Percentiles rank a stretch among this genome's conserved stretches.
phyloP scores from a whole-genome alignment of 2,797 vertebrate genomes.

The Cossypha dichroa region DNA sequence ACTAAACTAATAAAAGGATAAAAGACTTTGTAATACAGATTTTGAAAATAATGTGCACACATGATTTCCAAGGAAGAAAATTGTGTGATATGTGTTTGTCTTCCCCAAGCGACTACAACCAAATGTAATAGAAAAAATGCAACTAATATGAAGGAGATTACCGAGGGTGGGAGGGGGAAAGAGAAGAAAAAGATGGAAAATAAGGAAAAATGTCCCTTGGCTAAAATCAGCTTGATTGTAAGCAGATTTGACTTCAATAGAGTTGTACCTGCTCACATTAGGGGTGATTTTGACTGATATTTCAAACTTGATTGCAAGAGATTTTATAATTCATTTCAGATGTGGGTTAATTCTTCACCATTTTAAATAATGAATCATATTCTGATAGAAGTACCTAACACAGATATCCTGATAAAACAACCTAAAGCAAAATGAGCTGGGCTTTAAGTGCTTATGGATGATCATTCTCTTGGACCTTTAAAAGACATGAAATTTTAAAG shows the following conservation, averaged over 20 bases:
- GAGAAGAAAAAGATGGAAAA: background rate
- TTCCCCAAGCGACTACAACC: background rate
- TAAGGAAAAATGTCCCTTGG: background rate
- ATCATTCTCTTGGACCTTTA: background rate
- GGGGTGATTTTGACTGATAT: background rate
- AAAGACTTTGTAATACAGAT: slow-evolving; percentile 80
- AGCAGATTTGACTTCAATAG: slow-evolving; percentile 35
- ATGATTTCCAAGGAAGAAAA: slow-evolving; percentile 56
- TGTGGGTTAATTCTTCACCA: background rate
- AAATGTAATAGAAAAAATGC: background rate
- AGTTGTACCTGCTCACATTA: slow-evolving; percentile 25
- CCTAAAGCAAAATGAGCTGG: background rate
- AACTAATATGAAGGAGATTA: background rate
- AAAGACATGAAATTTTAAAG: background rate
- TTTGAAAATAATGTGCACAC: slow-evolving; percentile 73
- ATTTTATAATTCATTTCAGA: slow-evolving; percentile 16
- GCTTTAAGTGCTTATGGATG: background rate
- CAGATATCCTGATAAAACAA: background rate
- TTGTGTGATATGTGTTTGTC: background rate
- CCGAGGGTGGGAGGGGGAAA: background rate
- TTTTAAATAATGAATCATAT: background rate
- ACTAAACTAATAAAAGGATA: slow-evolving; percentile 85
- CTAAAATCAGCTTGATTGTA: slow-evolving; percentile 44
- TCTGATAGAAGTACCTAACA: background rate
- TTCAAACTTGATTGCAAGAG: slow-evolving; percentile 7